Evolutionary conservation across 1,140 invertebrate genomes (phyloP).

Genomic region (Sminthurinus signatus): DNA sequence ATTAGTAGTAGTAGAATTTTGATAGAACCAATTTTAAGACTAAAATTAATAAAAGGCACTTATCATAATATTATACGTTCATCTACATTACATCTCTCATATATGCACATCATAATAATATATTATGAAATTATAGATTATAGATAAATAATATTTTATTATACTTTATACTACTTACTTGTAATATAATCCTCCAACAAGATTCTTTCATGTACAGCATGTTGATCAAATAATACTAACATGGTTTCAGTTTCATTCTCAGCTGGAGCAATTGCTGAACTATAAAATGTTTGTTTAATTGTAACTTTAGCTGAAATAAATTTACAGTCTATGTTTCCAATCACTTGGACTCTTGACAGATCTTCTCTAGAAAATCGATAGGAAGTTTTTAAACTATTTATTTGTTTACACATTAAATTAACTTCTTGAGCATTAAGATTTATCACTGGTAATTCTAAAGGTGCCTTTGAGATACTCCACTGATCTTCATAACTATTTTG

Average conservation of each 20-base stretch:
- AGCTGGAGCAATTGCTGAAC: constrained; percentile 3
- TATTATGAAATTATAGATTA: too few species aligned
- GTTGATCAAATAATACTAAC: constrained; percentile 65
- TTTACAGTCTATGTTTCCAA: constrained; percentile 61
- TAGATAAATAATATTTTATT: too few species aligned
- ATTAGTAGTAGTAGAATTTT: too few species aligned
- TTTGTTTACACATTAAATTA: constrained; percentile 6
- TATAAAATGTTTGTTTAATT: too few species aligned
- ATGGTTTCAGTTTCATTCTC: too few species aligned
- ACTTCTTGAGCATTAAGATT: background rate
- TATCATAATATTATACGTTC: too few species aligned
- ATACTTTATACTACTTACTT: constrained; percentile 44
- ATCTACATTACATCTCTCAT: too few species aligned
- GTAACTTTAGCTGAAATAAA: constrained; percentile 54
- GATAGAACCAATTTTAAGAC: too few species aligned
- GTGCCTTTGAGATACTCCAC: background rate
- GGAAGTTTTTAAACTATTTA: background rate
- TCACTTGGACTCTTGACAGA: constrained; percentile 46
- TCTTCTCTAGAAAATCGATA: constrained; percentile 30
- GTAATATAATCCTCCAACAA: constrained; percentile 54
- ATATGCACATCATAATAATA: too few species aligned
- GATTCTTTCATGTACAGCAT: constrained; percentile 67
- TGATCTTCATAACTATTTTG: background rate
- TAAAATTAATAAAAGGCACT: too few species aligned
- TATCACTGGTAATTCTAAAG: background rate